phyloP scores from a whole-genome alignment of 2,888 invertebrate species.

The Chesias legatella region DNA sequence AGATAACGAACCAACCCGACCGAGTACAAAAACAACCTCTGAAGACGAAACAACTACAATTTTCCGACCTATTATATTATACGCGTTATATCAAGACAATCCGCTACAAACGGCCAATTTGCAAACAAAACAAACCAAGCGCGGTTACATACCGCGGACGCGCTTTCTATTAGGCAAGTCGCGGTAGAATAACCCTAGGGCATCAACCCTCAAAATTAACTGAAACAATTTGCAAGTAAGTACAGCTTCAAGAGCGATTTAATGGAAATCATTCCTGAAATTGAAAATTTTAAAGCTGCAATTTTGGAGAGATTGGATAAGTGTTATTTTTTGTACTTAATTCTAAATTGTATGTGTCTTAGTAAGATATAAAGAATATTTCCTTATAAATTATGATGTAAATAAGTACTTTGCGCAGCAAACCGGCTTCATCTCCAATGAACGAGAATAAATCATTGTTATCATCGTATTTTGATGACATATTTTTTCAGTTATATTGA shows the following conservation, averaged over 20 bases:
- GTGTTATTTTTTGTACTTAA: too few species aligned
- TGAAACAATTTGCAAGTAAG: constrained; percentile 20
- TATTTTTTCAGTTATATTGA: too few species aligned
- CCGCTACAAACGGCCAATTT: constrained; percentile 21
- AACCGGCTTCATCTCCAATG: too few species aligned
- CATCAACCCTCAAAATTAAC: constrained; percentile 19
- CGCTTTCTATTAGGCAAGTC: constrained; percentile 16
- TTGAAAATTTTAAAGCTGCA: not conserved
- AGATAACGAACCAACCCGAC: not conserved
- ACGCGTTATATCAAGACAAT: constrained; percentile 9
- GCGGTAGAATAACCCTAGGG: constrained; percentile 10
- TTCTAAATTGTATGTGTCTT: too few species aligned
- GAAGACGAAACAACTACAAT: constrained; percentile 32
- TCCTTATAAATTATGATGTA: too few species aligned
- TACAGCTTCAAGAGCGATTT: not conserved
- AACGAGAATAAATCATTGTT: too few species aligned
- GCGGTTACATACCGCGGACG: constrained; percentile 6
- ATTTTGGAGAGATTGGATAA: too few species aligned
- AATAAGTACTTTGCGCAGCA: too few species aligned
- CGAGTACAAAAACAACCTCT: constrained; percentile 37
- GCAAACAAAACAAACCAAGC: constrained; percentile 24
- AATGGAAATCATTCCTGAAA: not conserved
- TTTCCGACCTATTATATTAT: constrained; percentile 6
- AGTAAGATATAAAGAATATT: too few species aligned
- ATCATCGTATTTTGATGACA: too few species aligned